Base-by-base conservation (phyloP, 1,140 invertebrate genomes). In the Polyergus mexicanus region DNA sequence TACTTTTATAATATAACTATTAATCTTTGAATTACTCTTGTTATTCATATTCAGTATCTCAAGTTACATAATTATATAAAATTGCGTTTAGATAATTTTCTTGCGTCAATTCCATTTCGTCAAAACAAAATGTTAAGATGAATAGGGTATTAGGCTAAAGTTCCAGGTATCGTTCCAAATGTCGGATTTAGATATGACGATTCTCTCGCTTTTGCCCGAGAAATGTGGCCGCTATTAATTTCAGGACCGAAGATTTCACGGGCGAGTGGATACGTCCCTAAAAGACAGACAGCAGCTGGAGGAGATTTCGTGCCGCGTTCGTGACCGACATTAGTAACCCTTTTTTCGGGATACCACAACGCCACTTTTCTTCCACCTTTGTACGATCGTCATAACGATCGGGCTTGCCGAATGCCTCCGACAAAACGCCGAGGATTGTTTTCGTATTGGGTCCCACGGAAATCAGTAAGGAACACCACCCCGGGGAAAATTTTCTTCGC, bases 261-360 rank as follows among this genome's bases (percentile, higher is more conserved):
- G 78, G 25, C 72, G 80, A 76, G 65, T 62, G 68, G 80, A 71
- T 75, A 72, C 84, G 86, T 88, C 63, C 75, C 62, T 90, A 77
- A 72, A 88, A 90, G 86, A 91, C 88, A 78, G 77, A 80, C 77
- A 77, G 66, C 86, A 90, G 84, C 86, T 88, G 89, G 80, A 86
- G 78, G 63, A 84, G 89, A 91, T 91, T 90, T 83, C 84, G 84
- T 71, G 74, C 56, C 38, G 65, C 65, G 88, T 91, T 91, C 89
- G 89, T 91, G 89, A 91, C 89, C 81, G 84, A 90, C 89, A 91
- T 91, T 88, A 90, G 89, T 91, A 91, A 91, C 89, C 88, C 86
- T 91, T 88, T 88, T 81, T 76, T 84, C 54, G 80, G 54, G 66
- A 84, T 69, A 77, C 44, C 4, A 32, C 11, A 16, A 19, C 84